Evolutionary conservation across 2,888 invertebrate species (phyloP), one percentile per base, ranked within the genome.

Genomic region (Rhimphoctona megacephalus): DNA sequence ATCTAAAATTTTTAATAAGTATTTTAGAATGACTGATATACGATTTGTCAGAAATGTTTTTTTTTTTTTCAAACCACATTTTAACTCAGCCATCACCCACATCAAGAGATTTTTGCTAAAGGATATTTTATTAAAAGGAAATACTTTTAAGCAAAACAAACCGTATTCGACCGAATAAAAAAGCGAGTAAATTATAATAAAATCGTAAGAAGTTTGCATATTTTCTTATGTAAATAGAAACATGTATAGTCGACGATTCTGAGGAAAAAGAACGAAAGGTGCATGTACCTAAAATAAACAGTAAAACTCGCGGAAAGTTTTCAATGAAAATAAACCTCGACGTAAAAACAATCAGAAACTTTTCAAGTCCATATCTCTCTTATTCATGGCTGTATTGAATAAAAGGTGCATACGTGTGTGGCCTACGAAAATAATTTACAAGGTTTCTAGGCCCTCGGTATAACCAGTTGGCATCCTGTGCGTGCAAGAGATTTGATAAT

Each of bases 331-430:
- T 83, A 83, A 86, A 57, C 64, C 57, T 61, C 43, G 36, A 54
- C 14, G 36, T 22, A 52, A 77, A 81, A 83, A 76, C 67, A 86
- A 83, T 83, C 77, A 33, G 46, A 54, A 72, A 81, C 72, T 78
- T 83, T 79, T n/a, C 52, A 76, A 64, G 67, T 30, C 49, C 46
- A 69, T 86, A 61, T 86, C 70, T 76, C 74, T 33, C 22, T 52
- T 54, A 57, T 54, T 46, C 57, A 43, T 67, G 39, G 67, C n/a
- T 74, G 52, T 52, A 39, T 25, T 70, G 78, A 74, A 79, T 74
- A 79, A 85, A 67, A 78, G 70, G 30, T 52, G 36, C 54, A 61
- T 57, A 85, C 85, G 85, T 85, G 85, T 76, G 14, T 33, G 43
- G 85, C 22, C 33, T 85, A 49, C 85, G 43, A 69, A 83, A 80